Evolutionary conservation across 2,888 invertebrate species (phyloP).

Genomic region (Orthosia incerta): DNA sequence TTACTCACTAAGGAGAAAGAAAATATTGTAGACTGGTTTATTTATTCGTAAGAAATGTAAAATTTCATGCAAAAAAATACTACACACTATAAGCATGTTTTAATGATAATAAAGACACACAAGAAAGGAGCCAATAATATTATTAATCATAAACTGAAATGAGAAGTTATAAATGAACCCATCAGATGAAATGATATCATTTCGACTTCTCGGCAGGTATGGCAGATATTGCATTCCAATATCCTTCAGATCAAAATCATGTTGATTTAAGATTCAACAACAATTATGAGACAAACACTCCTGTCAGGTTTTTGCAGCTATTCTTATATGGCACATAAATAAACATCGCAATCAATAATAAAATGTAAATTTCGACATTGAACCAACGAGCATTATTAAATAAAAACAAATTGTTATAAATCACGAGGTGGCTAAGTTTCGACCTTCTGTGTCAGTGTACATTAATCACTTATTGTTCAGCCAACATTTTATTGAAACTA

Average conservation of each 20-base stretch:
- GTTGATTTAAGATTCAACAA: conserved; percentile 13
- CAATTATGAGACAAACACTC: conserved; percentile 28
- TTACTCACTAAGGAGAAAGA: not conserved
- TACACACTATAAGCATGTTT: too few relatives aligned
- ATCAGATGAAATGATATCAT: not conserved
- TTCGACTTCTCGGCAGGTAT: not conserved
- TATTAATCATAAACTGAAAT: not conserved
- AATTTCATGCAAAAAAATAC: too few relatives aligned
- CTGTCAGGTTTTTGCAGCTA: conserved; percentile 27
- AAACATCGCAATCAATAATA: conserved; percentile 59
- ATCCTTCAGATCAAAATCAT: conserved; percentile 20
- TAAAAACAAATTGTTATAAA: conserved; percentile 66
- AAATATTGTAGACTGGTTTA: not conserved
- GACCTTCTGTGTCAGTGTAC: conserved; percentile 60
- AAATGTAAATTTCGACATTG: conserved; percentile 66
- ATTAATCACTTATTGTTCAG: conserved; percentile 67
- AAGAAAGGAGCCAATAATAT: not conserved
- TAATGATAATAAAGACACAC: too few relatives aligned
- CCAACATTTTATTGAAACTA: conserved; percentile 64
- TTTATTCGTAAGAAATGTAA: not conserved
- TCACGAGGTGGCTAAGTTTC: conserved; percentile 50
- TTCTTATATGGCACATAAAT: conserved; percentile 45
- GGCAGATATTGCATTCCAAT: not conserved
- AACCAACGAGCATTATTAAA: conserved; percentile 62
- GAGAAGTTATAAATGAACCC: not conserved